Evolutionary conservation across 2,797 vertebrate genomes (phyloP).

Genomic region (Crax fasciolata): DNA sequence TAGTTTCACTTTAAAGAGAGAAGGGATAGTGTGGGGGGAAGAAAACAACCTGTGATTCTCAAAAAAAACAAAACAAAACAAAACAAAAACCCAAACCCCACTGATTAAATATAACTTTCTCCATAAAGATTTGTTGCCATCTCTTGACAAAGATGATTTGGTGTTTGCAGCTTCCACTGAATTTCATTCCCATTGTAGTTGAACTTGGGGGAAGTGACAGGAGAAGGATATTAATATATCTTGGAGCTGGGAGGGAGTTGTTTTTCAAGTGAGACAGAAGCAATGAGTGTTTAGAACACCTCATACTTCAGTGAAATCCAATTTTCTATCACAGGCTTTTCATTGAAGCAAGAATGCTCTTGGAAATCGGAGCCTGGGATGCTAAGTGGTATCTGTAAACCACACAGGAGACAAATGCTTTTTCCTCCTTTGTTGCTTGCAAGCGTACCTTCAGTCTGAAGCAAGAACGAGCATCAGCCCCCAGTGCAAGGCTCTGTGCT

Average conservation of each 20-base stretch:
- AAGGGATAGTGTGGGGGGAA: not conserved
- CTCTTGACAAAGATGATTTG: constrained; percentile 65
- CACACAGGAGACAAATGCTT: not conserved
- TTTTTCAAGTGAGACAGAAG: constrained; percentile 79
- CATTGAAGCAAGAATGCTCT: constrained; percentile 30
- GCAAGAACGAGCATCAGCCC: not conserved
- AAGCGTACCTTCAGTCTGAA: constrained; percentile 12
- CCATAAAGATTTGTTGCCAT: constrained; percentile 63
- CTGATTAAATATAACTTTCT: constrained; percentile 68
- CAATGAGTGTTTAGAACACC: constrained; percentile 63
- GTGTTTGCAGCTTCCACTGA: constrained; percentile 68
- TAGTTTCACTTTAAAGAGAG: constrained; percentile 34
- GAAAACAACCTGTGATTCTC: not conserved
- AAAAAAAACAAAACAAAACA: constrained; percentile 36
- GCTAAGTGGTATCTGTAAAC: not conserved
- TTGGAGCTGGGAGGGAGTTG: constrained; percentile 21
- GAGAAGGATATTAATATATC: constrained; percentile 66
- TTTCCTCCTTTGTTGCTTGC: not conserved
- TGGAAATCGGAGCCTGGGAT: not conserved
- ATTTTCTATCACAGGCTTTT: constrained; percentile 66
- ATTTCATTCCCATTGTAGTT: constrained; percentile 65
- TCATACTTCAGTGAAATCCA: constrained; percentile 77
- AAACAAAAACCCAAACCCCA: too few species aligned
- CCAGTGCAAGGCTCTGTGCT: not conserved
- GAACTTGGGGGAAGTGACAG: constrained; percentile 40